Conservation (phyloP, 1,140 invertebrate genomes). For the Cydia amplana region DNA sequence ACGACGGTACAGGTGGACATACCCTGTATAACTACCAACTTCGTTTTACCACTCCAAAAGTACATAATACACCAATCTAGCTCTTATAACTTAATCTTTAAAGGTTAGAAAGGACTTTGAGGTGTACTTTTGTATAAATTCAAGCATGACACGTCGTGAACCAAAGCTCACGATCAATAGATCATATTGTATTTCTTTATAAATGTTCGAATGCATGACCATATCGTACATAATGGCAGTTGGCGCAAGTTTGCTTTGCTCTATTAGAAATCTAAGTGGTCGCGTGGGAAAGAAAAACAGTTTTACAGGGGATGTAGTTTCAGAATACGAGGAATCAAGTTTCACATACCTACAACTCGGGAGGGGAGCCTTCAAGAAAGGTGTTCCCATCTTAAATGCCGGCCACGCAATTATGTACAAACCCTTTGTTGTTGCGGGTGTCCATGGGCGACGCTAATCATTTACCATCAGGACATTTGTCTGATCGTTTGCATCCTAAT, state of each 20-base stretch:
- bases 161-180: constrained; percentile 7
- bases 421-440: no score
- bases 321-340: no score
- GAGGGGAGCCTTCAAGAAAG: no score
- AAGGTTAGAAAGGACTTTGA: background rate
- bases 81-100: background rate
- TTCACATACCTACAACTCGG: no score
- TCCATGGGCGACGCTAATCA: no score
- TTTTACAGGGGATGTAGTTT: no score
- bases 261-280: background rate
- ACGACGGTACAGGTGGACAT: constrained; percentile 14
- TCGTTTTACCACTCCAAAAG: background rate
- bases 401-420: no score
- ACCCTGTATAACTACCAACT: background rate
- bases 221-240: constrained; percentile 16
- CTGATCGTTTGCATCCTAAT: no score
- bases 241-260: background rate
- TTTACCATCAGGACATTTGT: no score
- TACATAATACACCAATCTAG: background rate
- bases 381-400: no score
- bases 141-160: background rate
- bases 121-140: background rate
- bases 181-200: constrained; percentile 22
- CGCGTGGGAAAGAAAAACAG: background rate
- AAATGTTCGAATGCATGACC: constrained; percentile 8